Conservation (phyloP, 2,113 vertebrate genomes). For the Aramus guarauna region DNA sequence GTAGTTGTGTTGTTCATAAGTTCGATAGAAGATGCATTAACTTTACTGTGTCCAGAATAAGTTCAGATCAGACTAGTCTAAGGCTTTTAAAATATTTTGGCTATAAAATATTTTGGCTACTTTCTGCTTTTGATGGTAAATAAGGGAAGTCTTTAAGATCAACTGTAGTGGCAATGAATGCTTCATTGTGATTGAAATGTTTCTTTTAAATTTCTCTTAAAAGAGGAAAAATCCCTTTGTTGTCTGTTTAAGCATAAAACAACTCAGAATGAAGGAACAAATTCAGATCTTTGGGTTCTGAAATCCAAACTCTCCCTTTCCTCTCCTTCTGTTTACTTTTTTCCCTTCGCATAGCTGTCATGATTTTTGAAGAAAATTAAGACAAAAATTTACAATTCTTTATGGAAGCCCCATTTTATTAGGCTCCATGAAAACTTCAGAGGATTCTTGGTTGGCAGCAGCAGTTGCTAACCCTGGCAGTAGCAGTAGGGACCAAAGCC, state of each 20-base stretch:
- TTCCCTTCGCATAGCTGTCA: not conserved
- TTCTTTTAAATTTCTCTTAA: not conserved
- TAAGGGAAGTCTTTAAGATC: not conserved
- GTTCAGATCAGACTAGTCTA: not conserved
- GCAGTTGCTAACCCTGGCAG: slow-evolving; percentile 33
- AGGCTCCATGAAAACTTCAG: not conserved
- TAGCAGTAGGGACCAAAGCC: slow-evolving; percentile 1
- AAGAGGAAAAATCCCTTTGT: not conserved
- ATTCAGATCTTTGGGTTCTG: not conserved
- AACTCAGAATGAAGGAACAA: not conserved
- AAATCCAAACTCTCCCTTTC: not conserved
- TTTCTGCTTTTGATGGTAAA: not conserved
- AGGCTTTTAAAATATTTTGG: not conserved
- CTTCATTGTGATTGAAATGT: not conserved
- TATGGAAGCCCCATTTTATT: not conserved
- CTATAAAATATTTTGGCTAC: not conserved
- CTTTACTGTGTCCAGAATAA: not conserved
- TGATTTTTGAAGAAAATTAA: not conserved
- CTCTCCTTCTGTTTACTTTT: not conserved
- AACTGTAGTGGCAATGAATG: not conserved
- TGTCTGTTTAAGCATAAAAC: not conserved
- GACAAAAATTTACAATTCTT: not conserved
- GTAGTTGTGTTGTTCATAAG: not conserved
- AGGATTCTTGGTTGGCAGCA: not conserved
- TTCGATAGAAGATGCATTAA: not conserved